These are phyloP conservation scores for Leucoptera coffeella DNA, from an alignment of 2,888 invertebrate genomes.

Conservation along the genomic window DNA sequence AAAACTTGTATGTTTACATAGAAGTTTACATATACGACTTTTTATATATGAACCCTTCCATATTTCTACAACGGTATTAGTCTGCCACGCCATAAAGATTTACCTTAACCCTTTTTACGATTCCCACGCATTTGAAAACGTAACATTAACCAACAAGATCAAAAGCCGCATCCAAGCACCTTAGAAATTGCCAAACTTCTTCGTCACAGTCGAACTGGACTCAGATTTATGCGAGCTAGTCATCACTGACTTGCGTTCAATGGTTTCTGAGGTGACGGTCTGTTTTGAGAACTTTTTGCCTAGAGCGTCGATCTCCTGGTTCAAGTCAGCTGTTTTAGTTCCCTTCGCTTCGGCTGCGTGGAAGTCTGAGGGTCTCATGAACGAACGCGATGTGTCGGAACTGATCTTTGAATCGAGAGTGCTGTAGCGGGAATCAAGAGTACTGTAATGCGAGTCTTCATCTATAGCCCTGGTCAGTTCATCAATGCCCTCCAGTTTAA, in stretches of 20 bases:
- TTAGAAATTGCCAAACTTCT: slow-evolving; percentile 45
- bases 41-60: no score
- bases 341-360: slow-evolving; percentile 27
- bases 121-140: no score
- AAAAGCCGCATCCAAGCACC: no score
- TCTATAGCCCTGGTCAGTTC: slow-evolving; percentile 47
- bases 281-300: slow-evolving; percentile 63
- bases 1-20: no score
- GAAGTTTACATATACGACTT: no score
- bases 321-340: slow-evolving; percentile 28
- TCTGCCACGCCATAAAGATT: no score
- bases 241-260: slow-evolving; percentile 63
- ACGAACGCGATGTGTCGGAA: slow-evolving; percentile 41
- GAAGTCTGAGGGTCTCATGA: slow-evolving; percentile 47
- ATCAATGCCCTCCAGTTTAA: slow-evolving; percentile 42
- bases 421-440: slow-evolving; percentile 36
- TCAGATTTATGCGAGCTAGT: slow-evolving; percentile 57
- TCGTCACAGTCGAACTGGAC: slow-evolving; percentile 50
- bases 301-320: slow-evolving; percentile 49
- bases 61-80: no score
- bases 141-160: no score
- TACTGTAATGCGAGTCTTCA: slow-evolving; percentile 42
- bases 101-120: no score
- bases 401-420: slow-evolving; percentile 38
- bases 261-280: slow-evolving; percentile 61